Conservation (phyloP, 2,113 vertebrate genomes). For the Athene noctua region DNA sequence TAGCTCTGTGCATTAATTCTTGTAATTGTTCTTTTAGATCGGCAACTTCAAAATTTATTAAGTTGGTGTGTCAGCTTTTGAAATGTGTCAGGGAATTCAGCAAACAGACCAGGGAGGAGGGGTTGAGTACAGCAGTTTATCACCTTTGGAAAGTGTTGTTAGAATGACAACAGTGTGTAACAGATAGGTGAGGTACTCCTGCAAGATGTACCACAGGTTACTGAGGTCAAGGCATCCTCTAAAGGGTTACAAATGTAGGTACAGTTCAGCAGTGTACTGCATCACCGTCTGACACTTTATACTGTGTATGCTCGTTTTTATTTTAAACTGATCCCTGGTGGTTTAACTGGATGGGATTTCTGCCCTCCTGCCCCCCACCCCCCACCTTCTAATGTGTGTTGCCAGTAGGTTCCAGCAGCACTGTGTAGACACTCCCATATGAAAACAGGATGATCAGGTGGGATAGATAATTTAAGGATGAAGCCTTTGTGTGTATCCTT, state of each 20-base stretch:
- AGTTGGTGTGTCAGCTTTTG: fast-evolving
- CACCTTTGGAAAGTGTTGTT: not conserved
- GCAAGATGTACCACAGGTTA: not conserved
- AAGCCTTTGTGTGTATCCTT: not conserved
- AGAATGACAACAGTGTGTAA: not conserved
- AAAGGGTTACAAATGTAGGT: not conserved
- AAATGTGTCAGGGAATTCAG: not conserved
- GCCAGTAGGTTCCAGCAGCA: not conserved
- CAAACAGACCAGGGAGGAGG: not conserved
- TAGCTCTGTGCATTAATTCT: not conserved
- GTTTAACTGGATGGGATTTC: not conserved
- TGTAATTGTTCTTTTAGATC: not conserved
- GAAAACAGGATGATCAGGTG: not conserved
- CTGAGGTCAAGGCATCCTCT: not conserved
- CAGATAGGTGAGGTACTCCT: not conserved
- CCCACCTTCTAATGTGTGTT: not conserved
- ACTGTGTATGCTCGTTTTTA: not conserved
- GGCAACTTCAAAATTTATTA: not conserved
- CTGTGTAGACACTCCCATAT: not conserved
- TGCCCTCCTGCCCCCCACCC: fast-evolving
- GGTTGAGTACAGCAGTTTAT: not conserved
- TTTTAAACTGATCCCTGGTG: not conserved
- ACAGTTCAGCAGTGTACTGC: not conserved
- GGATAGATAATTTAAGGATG: not conserved
- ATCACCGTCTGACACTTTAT: not conserved